These are phyloP conservation scores for Eleutherodactylus coqui DNA, from an alignment of 2,797 vertebrate genomes.

Conservation along the genomic window DNA sequence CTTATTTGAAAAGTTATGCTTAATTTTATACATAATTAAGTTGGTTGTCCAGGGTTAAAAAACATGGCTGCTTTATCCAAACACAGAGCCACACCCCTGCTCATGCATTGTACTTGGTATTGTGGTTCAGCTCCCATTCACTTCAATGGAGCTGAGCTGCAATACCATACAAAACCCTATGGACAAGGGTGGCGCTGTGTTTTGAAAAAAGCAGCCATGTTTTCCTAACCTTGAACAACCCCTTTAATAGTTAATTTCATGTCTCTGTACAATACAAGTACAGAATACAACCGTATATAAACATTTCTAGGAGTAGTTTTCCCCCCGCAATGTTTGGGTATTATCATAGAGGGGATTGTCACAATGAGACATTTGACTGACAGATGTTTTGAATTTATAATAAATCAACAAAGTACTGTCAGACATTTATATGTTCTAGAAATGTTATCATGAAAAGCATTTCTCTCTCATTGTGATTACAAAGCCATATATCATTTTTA, in stretches of 20 bases:
- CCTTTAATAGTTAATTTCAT: not conserved
- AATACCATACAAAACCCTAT: too few species aligned
- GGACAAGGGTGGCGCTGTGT: too few species aligned
- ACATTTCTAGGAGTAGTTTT: not conserved
- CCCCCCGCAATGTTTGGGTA: not conserved
- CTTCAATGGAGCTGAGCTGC: too few species aligned
- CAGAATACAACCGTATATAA: not conserved
- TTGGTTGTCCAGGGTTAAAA: too few species aligned
- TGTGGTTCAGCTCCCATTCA: too few species aligned
- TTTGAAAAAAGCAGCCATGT: too few species aligned
- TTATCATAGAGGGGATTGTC: slow-evolving; percentile 4
- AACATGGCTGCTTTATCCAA: too few species aligned
- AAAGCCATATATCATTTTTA: not conserved
- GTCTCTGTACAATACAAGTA: not conserved
- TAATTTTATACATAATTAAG: too few species aligned
- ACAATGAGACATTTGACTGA: slow-evolving; percentile 35
- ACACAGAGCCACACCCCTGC: too few species aligned
- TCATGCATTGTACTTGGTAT: too few species aligned
- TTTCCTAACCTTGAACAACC: too few species aligned
- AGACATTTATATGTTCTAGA: not conserved
- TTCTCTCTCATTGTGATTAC: slow-evolving; percentile 5
- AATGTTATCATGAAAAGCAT: not conserved
- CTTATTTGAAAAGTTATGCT: too few species aligned
- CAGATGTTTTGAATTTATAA: not conserved
- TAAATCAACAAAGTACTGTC: slow-evolving; percentile 18